A percentile compares a stretch with the other conserved stretches of the same genome.
These are phyloP conservation scores for Malacoraja senta DNA, from an alignment of 2,797 vertebrate genomes.

Conservation along the genomic window DNA sequence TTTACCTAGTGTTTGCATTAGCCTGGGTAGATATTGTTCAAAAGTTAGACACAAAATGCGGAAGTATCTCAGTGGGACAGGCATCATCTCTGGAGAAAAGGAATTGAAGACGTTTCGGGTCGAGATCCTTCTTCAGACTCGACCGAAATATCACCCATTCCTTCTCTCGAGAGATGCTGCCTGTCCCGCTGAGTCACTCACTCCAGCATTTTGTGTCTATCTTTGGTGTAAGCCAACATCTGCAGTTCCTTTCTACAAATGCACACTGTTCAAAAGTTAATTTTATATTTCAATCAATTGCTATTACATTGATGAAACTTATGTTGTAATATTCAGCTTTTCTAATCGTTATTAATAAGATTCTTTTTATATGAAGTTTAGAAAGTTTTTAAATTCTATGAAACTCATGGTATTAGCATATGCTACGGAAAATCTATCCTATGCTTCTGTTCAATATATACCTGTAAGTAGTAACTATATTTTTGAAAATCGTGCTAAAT, in stretches of 20 bases:
- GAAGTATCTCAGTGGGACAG: too few relatives aligned
- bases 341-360: neutral
- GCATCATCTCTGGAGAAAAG: too few relatives aligned
- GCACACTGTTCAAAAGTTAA: too few relatives aligned
- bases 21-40: neutral
- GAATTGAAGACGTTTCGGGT: too few relatives aligned
- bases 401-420: neutral
- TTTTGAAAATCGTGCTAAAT: neutral
- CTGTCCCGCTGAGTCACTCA: too few relatives aligned
- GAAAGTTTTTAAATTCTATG: neutral
- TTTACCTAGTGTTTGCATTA: neutral
- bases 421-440: neutral
- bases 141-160: too few relatives aligned
- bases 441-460: neutral
- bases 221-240: too few relatives aligned
- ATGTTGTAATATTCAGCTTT: neutral
- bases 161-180: too few relatives aligned
- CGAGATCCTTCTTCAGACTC: too few relatives aligned
- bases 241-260: too few relatives aligned
- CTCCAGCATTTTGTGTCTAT: too few relatives aligned
- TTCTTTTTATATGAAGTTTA: constrained; percentile 1
- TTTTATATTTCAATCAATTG: neutral
- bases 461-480: neutral
- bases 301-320: neutral
- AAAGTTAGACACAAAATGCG: too few relatives aligned